These are phyloP conservation scores for Sclerurus mexicanus DNA, from an alignment of 2,113 vertebrate genomes.

Conservation along the genomic window DNA sequence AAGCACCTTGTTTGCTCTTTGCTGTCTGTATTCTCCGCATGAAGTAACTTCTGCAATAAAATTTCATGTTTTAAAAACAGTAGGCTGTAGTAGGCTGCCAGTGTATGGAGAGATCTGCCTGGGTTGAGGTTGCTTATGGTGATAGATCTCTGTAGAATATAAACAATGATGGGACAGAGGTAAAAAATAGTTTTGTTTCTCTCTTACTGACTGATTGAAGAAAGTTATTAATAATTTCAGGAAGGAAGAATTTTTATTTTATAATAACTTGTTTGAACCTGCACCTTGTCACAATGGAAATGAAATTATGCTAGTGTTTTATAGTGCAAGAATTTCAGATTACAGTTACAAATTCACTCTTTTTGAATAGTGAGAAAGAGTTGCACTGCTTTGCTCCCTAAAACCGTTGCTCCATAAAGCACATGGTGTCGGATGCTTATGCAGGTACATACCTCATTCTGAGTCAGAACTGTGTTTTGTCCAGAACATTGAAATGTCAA, in stretches of 20 bases:
- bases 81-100: background rate
- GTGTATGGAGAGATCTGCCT: background rate
- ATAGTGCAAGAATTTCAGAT: background rate
- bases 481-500: background rate
- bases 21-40: background rate
- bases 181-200: background rate
- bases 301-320: background rate
- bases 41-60: background rate
- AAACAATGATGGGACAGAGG: background rate
- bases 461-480: background rate
- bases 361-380: background rate
- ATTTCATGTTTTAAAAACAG: background rate
- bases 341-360: background rate
- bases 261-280: background rate
- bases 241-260: background rate
- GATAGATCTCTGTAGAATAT: background rate
- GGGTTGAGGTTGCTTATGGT: background rate
- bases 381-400: background rate
- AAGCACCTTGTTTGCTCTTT: background rate
- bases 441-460: background rate
- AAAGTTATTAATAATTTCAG: background rate
- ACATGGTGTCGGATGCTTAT: fast-evolving
- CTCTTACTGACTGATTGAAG: background rate
- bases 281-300: background rate
- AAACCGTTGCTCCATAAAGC: background rate